A percentile compares a stretch with the other conserved stretches of the same genome.
These are phyloP conservation scores for Lepidurus packardi DNA, from an alignment of 1,140 invertebrate species.

Conservation along the genomic window DNA sequence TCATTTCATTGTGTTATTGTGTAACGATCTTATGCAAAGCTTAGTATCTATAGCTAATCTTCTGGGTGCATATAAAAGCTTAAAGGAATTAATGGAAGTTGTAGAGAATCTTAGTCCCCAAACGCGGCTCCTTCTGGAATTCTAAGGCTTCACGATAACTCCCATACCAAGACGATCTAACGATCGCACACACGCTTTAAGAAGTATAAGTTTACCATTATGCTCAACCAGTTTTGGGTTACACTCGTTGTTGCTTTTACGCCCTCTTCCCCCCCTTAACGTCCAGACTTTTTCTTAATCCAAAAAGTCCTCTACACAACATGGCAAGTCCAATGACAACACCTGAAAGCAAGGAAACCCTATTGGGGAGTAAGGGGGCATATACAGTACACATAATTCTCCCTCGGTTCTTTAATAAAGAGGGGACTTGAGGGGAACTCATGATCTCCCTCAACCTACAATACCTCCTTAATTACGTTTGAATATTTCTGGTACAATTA, in stretches of 20 bases:
- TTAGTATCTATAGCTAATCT: not conserved
- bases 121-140: not conserved
- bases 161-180: not conserved
- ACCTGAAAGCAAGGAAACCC: not conserved
- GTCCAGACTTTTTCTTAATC: not conserved
- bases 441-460: too few species aligned
- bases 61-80: not conserved
- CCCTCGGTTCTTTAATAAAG: too few species aligned
- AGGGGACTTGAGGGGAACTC: too few species aligned
- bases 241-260: not conserved
- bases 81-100: constrained; percentile 8
- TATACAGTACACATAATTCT: too few species aligned
- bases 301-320: not conserved
- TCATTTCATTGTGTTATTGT: too few species aligned
- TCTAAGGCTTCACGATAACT: not conserved
- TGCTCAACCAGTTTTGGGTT: constrained; percentile 2
- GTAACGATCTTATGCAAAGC: not conserved
- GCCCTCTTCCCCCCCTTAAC: not conserved
- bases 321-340: not conserved
- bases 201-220: constrained; percentile 12
- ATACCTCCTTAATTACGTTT: too few species aligned
- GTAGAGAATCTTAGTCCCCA: not conserved
- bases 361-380: not conserved
- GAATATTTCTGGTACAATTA: too few species aligned
- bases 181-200: not conserved